Evolutionary conservation across 64 coral and sea anemone species (phyloP).

Genomic region (Actinia tenebrosa): DNA sequence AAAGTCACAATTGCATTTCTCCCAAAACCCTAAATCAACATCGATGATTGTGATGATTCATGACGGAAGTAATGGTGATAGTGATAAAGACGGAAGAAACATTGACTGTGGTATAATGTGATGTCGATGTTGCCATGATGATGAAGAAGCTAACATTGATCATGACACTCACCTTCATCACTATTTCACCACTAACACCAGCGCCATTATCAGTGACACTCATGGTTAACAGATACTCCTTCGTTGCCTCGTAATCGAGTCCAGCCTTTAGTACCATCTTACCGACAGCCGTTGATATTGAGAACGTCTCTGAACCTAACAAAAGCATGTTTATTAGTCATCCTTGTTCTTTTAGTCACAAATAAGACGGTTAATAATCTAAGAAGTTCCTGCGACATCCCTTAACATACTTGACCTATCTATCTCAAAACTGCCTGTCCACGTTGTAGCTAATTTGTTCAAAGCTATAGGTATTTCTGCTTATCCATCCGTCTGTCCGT

Average conservation of each 20-base stretch:
- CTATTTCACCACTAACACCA: conserved; percentile 45
- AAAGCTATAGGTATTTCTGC: too few species aligned
- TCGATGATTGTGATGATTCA: too few species aligned
- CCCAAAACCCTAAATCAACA: too few species aligned
- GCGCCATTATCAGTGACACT: conserved; percentile 62
- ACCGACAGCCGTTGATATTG: conserved; percentile 42
- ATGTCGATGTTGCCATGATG: too few species aligned
- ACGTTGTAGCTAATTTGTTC: too few species aligned
- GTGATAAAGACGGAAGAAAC: background rate
- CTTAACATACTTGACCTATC: background rate
- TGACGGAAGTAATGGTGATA: background rate
- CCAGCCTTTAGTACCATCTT: conserved; percentile 58
- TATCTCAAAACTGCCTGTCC: background rate
- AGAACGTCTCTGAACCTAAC: conserved; percentile 29
- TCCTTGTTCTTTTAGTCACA: background rate
- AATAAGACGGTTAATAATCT: too few species aligned
- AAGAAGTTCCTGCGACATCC: background rate
- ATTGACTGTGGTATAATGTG: too few species aligned
- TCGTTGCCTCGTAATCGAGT: conserved; percentile 72
- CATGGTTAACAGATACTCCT: conserved; percentile 45
- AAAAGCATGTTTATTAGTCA: background rate
- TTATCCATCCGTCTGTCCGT: too few species aligned
- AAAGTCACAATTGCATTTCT: too few species aligned
- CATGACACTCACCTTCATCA: conserved; percentile 43
- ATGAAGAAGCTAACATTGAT: too few species aligned